Conservation (phyloP, 2,888 invertebrate species). For the Clanis bilineata region DNA sequence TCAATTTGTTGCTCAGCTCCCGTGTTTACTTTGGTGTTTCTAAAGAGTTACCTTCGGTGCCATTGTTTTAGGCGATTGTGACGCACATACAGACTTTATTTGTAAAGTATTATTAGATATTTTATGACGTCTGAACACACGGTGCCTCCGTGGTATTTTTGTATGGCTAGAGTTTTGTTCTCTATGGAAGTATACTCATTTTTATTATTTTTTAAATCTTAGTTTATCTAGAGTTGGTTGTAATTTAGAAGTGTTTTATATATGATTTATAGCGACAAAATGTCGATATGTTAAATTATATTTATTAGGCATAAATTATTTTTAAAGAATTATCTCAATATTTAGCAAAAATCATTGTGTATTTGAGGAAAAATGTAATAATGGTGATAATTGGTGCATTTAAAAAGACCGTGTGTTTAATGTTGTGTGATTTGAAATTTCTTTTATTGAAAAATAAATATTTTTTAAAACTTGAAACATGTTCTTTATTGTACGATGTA, state of each 20-base stretch:
- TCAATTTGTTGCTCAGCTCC: constrained; percentile 5
- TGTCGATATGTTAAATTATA: no score
- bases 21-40: constrained; percentile 4
- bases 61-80: constrained; percentile 6
- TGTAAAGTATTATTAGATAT: constrained; percentile 14
- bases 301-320: no score
- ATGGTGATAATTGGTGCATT: constrained; percentile 12
- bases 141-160: not conserved
- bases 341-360: no score
- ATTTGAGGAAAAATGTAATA: not conserved
- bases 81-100: constrained; percentile 5
- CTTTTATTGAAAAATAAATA: constrained; percentile 2
- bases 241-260: no score
- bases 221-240: no score
- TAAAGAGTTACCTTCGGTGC: constrained; percentile 26
- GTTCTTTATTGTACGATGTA: not conserved
- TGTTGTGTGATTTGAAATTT: constrained; percentile 12
- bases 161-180: not conserved
- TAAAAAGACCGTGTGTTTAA: constrained; percentile 4
- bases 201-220: no score
- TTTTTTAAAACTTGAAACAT: not conserved
- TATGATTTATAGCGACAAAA: no score
- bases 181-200: not conserved
- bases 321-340: no score
- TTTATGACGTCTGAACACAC: constrained; percentile 1